Evolutionary conservation across 64 coral and sea anemone species (phyloP).

Genomic region (Stichodactyla mertensii): DNA sequence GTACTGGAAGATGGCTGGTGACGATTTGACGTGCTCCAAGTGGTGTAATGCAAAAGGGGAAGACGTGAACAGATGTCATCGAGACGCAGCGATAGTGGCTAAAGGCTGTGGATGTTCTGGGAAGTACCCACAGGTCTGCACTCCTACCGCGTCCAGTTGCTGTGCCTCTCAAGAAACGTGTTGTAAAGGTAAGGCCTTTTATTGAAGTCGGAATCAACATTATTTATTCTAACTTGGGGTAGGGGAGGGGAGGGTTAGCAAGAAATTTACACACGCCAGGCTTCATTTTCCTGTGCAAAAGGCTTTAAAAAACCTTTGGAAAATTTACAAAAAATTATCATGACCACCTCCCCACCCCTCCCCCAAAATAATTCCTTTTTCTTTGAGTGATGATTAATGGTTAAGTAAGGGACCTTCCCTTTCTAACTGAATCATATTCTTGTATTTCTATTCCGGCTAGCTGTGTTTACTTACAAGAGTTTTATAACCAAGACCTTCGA

Average conservation of each 20-base stretch:
- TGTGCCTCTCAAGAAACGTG: conserved; percentile 59
- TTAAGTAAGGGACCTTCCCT: neutral
- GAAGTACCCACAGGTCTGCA: conserved; percentile 49
- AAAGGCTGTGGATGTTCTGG: conserved; percentile 65
- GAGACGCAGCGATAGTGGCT: conserved; percentile 55
- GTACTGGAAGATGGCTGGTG: conserved; percentile 66
- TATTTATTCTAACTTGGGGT: too few relatives aligned
- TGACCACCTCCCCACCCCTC: too few relatives aligned
- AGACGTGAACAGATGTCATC: conserved; percentile 35
- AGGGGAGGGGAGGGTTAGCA: too few relatives aligned
- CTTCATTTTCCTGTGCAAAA: too few relatives aligned
- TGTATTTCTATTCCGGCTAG: conserved; percentile 18
- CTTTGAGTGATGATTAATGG: too few relatives aligned
- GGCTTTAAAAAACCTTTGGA: too few relatives aligned
- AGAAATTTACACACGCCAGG: too few relatives aligned
- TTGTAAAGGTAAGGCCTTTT: conserved; percentile 62
- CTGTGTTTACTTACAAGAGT: conserved; percentile 45
- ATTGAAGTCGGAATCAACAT: too few relatives aligned
- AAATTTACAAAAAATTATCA: too few relatives aligned
- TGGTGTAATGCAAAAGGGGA: conserved; percentile 52
- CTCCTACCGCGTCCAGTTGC: conserved; percentile 31
- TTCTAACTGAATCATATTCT: neutral
- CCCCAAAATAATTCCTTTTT: too few relatives aligned
- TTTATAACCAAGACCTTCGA: conserved; percentile 64
- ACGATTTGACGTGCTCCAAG: conserved; percentile 67